Conservation (phyloP, 2,888 invertebrate species). For the Flexamia atlantica region DNA sequence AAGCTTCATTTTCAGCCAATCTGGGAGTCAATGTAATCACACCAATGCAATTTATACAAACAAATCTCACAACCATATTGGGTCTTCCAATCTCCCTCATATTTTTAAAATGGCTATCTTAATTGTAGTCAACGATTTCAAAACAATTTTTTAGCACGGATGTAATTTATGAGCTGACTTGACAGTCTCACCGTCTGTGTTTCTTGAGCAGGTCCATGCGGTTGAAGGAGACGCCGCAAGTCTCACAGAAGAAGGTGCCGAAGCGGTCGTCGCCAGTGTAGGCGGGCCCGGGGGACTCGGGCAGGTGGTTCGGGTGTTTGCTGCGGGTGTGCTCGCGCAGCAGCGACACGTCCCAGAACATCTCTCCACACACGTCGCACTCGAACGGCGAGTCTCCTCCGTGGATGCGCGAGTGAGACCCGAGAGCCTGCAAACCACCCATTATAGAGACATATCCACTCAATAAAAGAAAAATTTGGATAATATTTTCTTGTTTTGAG, state of each 20-base stretch:
- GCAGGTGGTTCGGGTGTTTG: slow-evolving; percentile 75
- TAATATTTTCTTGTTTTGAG: no score
- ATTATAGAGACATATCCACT: no score
- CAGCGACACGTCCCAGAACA: slow-evolving; percentile 85
- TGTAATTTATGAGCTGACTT: no score
- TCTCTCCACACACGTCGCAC: slow-evolving; percentile 88
- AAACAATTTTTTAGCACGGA: no score
- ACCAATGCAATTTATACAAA: no score
- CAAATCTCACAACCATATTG: no score
- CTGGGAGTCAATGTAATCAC: no score
- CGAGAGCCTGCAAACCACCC: slow-evolving; percentile 77
- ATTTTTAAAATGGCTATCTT: no score
- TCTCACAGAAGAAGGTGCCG: slow-evolving; percentile 78
- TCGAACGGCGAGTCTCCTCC: slow-evolving; percentile 89
- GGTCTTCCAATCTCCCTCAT: no score
- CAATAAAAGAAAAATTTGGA: no score
- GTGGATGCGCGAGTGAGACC: slow-evolving; percentile 84
- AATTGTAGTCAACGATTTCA: no score
- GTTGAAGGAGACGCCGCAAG: slow-evolving; percentile 89
- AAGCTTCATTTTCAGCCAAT: no score
- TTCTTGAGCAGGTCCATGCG: slow-evolving; percentile 85
- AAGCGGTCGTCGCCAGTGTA: slow-evolving; percentile 61
- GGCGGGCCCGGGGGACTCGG: slow-evolving; percentile 22
- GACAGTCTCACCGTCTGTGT: slow-evolving; percentile 80
- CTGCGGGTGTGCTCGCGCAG: slow-evolving; percentile 80